Evolutionary conservation across 2,113 vertebrate species (phyloP), one percentile per base, ranked within the genome.

Genomic region (Rostratula benghalensis): DNA sequence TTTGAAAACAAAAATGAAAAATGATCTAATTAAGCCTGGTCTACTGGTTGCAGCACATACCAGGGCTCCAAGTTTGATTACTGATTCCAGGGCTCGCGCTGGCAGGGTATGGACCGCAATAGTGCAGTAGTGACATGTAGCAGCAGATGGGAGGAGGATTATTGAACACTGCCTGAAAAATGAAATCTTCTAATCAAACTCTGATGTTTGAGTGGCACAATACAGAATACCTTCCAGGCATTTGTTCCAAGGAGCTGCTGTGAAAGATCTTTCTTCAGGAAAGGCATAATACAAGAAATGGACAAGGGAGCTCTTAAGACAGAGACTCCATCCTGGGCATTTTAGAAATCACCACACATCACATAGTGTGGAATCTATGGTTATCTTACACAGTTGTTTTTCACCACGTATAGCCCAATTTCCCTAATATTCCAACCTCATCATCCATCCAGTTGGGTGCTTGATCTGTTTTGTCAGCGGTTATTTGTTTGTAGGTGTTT

Each of bases 1-100:
- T 93, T 70, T 79, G 89, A 92, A 98, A 97, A 91, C 67, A 93
- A 79, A 97, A 96, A 91, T 93, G 91, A 96, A 96, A 96, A 97
- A 95, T 89, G 45, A 93, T 78, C 65, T 84, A 83, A 92, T 89
- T 97, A 92, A 94, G 68, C 41, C 82, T 89, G 35, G 56, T 68
- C 59, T 91, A 76, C 56, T 89, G 56, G 30, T 90, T 82, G 70
- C 46, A 88, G 90, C 53, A 79, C 59, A 68, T 39, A 91, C 57
- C 81, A 93, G 50, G 93, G 86, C 73, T 70, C 69, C 76, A 76
- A 39, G 79, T 83, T 65, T 81, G 64, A 83, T 91, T 96, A 79
- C 61, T 77, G 71, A 89, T 43, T 69, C 74, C 57, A 84, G 50
- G 45, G 59, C 64, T 79, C 45, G 60, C 39, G 63, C 92, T 93